Conservation (phyloP, 2,113 vertebrate genomes). For the Trochalopteron elliotii region DNA sequence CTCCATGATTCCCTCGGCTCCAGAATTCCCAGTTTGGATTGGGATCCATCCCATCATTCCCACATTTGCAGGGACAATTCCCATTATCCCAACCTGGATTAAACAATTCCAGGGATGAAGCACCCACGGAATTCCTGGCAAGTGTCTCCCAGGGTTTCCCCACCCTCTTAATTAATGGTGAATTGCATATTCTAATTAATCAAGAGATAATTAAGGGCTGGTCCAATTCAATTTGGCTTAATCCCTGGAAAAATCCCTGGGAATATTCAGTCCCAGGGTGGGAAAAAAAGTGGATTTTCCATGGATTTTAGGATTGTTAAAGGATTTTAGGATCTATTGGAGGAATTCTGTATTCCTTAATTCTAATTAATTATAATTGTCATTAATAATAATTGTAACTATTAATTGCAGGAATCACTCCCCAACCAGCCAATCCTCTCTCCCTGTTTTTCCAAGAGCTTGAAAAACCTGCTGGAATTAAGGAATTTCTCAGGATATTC, state of each 20-base stretch:
- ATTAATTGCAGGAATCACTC: background rate
- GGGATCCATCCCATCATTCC: background rate
- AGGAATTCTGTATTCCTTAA: background rate
- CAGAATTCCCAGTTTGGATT: background rate
- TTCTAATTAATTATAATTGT: background rate
- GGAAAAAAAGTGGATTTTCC: background rate
- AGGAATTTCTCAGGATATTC: background rate
- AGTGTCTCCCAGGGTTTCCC: background rate
- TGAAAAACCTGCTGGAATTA: background rate
- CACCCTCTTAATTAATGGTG: background rate
- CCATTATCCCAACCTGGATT: background rate
- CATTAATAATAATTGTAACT: background rate
- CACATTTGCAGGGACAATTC: background rate
- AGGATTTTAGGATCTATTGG: background rate
- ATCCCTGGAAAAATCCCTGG: rapidly evolving
- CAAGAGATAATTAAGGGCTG: background rate
- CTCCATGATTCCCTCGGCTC: background rate
- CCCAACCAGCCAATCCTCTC: background rate
- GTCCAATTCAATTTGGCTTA: background rate
- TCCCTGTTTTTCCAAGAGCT: background rate
- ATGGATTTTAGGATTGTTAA: background rate
- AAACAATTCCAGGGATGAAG: background rate
- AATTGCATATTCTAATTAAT: background rate
- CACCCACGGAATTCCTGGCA: background rate
- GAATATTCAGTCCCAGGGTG: background rate